Percentiles rank a stretch among this genome's conserved stretches.
Evolutionary conservation across 2,888 invertebrate genomes (phyloP).

Genomic region (Apoda limacodes): DNA sequence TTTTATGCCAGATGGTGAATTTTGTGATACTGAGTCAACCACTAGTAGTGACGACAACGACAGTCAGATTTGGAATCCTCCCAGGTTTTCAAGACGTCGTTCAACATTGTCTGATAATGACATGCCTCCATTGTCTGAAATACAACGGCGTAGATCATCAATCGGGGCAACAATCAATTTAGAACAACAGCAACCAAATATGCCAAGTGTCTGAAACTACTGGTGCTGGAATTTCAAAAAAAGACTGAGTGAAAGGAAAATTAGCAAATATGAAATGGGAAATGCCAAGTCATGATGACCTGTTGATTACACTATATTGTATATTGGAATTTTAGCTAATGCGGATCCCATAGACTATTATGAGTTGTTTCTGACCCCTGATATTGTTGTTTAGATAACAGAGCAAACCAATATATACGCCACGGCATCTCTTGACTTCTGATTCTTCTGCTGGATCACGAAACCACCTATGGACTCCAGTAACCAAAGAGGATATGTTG

Average conservation of each 20-base stretch:
- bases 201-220: too few species aligned
- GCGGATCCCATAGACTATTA: conserved; percentile 15
- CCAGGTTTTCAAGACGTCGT: conserved; percentile 4
- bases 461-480: conserved; percentile 15
- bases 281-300: conserved; percentile 6
- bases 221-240: too few species aligned
- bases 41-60: conserved; percentile 8
- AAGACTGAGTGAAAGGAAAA: too few species aligned
- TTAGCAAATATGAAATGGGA: too few species aligned
- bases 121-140: conserved; percentile 13
- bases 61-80: conserved; percentile 9
- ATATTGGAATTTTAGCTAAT: conserved; percentile 10
- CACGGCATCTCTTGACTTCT: conserved; percentile 8
- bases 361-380: conserved; percentile 12
- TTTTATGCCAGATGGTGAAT: conserved; percentile 7
- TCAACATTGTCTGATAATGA: too few species aligned
- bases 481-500: conserved; percentile 10
- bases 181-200: conserved; percentile 12
- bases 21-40: too few species aligned
- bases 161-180: conserved; percentile 9
- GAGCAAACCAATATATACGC: conserved; percentile 14
- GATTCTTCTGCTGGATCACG: conserved; percentile 13
- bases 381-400: conserved; percentile 10
- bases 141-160: conserved; percentile 13
- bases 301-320: conserved; percentile 14